These are phyloP conservation scores for Microhierax caerulescens DNA, from an alignment of 2,797 vertebrate genomes.

Conservation along the genomic window DNA sequence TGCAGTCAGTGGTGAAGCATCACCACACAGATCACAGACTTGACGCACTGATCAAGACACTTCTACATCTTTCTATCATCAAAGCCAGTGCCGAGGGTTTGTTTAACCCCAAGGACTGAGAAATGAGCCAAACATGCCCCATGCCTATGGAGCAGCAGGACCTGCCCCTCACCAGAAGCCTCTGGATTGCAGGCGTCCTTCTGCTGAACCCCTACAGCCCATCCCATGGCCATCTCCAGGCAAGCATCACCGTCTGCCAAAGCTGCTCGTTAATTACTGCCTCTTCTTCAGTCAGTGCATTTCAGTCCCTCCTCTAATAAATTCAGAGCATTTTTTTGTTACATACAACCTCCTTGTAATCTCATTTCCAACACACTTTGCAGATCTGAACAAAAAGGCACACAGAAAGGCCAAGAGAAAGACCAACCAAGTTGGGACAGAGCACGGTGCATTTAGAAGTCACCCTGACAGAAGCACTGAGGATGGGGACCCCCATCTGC, in stretches of 20 bases:
- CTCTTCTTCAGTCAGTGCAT: background rate
- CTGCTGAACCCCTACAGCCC: background rate
- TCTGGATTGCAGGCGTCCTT: background rate
- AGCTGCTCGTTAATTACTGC: background rate
- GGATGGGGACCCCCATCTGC: background rate
- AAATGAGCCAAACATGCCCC: background rate
- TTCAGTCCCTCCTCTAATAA: background rate
- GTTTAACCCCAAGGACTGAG: background rate
- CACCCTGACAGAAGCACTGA: background rate
- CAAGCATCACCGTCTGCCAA: background rate
- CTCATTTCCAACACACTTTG: background rate
- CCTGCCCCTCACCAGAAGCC: background rate
- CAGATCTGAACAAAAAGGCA: background rate
- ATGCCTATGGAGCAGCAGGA: too few relatives aligned
- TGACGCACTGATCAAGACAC: too few relatives aligned
- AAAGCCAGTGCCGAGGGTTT: too few relatives aligned
- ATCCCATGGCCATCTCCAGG: background rate
- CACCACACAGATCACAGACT: background rate
- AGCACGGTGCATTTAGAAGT: too few relatives aligned
- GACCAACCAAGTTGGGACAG: too few relatives aligned
- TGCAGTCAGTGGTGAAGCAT: background rate
- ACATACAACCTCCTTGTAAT: background rate
- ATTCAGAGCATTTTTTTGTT: rapidly evolving
- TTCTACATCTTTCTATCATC: background rate
- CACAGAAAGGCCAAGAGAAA: background rate